Evolutionary conservation across 1,140 invertebrate genomes (phyloP).

Genomic region (Ceratosolen fusciceps): DNA sequence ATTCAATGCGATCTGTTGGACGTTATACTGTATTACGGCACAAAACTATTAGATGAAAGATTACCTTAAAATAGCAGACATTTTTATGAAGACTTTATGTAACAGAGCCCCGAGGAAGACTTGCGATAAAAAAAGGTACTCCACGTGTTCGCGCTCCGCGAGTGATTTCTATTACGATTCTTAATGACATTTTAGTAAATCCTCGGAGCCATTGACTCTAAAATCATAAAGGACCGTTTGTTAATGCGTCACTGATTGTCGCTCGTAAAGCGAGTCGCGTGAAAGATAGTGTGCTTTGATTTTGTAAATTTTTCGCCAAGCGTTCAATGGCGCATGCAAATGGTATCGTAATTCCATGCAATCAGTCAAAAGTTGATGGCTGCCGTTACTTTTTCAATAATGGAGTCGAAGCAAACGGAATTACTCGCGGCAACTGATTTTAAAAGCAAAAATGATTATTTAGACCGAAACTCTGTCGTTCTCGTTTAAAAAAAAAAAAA

Average conservation of each 20-base stretch:
- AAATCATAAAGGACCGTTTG: not conserved
- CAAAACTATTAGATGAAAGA: no score
- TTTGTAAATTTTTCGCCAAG: slow-evolving; percentile 11
- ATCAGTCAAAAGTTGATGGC: no score
- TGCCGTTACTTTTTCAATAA: no score
- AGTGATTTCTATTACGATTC: not conserved
- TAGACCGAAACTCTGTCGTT: no score
- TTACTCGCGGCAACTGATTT: no score
- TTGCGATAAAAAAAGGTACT: not conserved
- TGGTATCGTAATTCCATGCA: not conserved
- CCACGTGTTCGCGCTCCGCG: not conserved
- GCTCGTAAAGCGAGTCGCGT: not conserved
- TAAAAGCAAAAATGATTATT: no score
- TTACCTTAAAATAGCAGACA: not conserved
- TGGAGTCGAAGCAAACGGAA: no score
- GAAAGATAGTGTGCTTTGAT: slow-evolving; percentile 23
- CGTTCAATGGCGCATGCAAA: not conserved
- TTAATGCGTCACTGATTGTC: not conserved
- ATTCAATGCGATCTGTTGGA: not conserved
- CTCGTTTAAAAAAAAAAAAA: no score
- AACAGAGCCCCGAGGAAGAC: not conserved
- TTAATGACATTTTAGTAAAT: not conserved
- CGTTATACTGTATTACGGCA: no score
- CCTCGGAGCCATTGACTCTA: not conserved
- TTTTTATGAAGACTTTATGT: not conserved